Evolutionary conservation across 2,888 invertebrate genomes (phyloP), one percentile per base, ranked within the genome.

Genomic region (Melikaiella ostensackeni): DNA sequence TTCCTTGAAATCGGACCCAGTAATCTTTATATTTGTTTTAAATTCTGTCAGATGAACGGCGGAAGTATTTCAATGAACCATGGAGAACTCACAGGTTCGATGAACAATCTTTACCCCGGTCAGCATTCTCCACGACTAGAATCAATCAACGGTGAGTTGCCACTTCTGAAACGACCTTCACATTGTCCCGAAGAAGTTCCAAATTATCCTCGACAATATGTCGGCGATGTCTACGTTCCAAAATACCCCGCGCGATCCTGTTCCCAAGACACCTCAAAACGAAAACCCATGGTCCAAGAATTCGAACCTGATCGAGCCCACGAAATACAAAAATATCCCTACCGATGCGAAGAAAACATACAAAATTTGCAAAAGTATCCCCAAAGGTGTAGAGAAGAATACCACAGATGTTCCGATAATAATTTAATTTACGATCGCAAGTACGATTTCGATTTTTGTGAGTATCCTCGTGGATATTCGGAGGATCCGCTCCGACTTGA

Each of bases 61-160:
- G 63, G 80, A 57, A 79, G 77, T 24, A 33, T 83, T 59, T 86
- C 89, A 75, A 83, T 86, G 19, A 86, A 86, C 75, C 81, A 81
- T 64, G 88, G 84, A 70, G 91, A 92, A 59, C 82, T 90, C 6
- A 88, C 89, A 19, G 90, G 89, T 64, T 91, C 91, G n/a, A 89
- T 89, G 84, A 91, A 90, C 77, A 91, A 90, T 78, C 85, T 91
- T 46, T 76, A 73, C 21, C 74, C 66, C 16, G 89, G 86, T 70
- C 89, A 85, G 75, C 88, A 88, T 77, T 88, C 88, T n/a, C 89
- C 89, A 38, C 46, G 88, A 79, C 86, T 91, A 76, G 91, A 91
- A 78, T 89, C 91, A 33, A 85, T 91, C 59, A 91, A 91, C 89
- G 91, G 91, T 91, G 91, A 91, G 91, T 91, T 91, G 77, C 84